Evolutionary conservation across 2,797 vertebrate genomes (phyloP).

Genomic region (Sebastes jordani): DNA sequence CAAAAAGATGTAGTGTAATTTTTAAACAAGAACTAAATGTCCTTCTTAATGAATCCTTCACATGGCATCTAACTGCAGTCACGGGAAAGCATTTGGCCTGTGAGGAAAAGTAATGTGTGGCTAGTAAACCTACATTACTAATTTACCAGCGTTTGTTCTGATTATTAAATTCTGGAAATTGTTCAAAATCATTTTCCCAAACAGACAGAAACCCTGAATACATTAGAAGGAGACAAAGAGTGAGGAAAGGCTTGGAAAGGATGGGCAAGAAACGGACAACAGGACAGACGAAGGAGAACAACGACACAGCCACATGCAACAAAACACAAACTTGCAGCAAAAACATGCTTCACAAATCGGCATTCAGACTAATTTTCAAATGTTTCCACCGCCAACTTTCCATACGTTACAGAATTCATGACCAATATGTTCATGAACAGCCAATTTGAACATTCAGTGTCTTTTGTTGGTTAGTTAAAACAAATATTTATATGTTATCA

Average conservation of each 20-base stretch:
- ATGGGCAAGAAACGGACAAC: conserved; percentile 69
- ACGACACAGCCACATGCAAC: conserved; percentile 26
- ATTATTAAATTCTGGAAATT: background rate
- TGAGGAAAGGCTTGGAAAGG: conserved; percentile 74
- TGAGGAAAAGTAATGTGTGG: background rate
- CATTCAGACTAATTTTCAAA: background rate
- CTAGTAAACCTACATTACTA: background rate
- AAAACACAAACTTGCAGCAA: conserved; percentile 11
- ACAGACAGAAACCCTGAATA: conserved; percentile 67
- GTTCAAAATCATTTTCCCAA: background rate
- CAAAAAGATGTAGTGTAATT: background rate
- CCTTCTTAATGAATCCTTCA: background rate
- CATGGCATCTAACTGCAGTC: background rate
- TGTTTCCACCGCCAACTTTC: background rate
- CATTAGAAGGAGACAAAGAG: conserved; percentile 54
- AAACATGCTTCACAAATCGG: background rate
- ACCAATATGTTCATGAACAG: background rate
- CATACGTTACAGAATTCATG: background rate
- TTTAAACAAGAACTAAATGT: background rate
- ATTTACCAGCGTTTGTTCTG: background rate
- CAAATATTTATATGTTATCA: background rate
- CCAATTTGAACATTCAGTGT: background rate
- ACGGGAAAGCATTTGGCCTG: background rate
- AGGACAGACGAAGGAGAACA: conserved; percentile 18
- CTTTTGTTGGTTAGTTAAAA: background rate